Evolutionary conservation across 2,113 vertebrate genomes (phyloP), one percentile per base, ranked within the genome.

Genomic region (Eolophus roseicapilla): DNA sequence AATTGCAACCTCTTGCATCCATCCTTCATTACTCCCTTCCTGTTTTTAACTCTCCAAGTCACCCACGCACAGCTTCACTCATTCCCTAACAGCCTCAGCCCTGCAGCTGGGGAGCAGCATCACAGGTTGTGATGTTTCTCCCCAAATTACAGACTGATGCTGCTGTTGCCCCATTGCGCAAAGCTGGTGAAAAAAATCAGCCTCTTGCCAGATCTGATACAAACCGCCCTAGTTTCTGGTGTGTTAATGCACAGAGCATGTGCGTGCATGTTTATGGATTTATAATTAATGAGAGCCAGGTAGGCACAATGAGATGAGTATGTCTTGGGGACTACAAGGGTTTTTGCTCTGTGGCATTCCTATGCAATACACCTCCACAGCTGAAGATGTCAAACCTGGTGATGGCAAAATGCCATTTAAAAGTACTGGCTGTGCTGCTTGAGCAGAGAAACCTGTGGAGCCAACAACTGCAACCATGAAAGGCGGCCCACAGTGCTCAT

Each of bases 141-240:
- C 80, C 62, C 77, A 91, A 31, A 85, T 95, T 91, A 96, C 4
- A 92, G 86, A 81, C 52, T 3, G 9, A 49, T 2, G 7, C 69
- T 75, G 73, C 68, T 88, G 57, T 65, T 81, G n/a, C 12, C 47
- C 86, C 7, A 13, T 96, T 97, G 92, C 1, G 5, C 81, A 96
- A 96, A 37, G 60, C 52, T 64, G 33, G 46, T 44, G 33, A 63
- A n/a, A 47, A 67, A 88, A 74, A 16, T 23, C 43, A 95, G 13
- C 37, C 27, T 85, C 93, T 79, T 95, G 96, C 93, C 95, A 97
- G 70, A 96, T 97, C 93, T 93, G 95, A 96, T 96, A 96, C 20
- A 91, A 94, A 92, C 74, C 84, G 92, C 19, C 93, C 96, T 95
- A 94, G 88, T 97, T 97, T 96, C 92, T 96, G 80, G 31, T 91